phyloP scores from a whole-genome alignment of 2,113 vertebrate genomes.

The Notiomystis cincta region DNA sequence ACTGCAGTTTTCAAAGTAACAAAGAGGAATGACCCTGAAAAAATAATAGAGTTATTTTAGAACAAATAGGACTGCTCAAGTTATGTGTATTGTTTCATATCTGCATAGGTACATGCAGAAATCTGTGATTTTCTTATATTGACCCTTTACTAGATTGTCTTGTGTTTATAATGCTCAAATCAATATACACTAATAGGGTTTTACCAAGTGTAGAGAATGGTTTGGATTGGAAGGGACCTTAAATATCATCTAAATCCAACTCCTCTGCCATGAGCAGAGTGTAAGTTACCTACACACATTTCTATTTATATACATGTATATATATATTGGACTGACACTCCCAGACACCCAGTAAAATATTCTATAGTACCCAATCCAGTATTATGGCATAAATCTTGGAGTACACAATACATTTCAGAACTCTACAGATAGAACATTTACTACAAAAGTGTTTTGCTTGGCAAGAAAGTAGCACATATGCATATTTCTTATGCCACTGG shows the following conservation, averaged over 20 bases:
- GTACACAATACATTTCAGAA: background rate
- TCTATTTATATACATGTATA: background rate
- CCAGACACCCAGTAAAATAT: background rate
- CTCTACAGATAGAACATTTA: background rate
- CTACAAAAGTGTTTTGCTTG: constrained; percentile 24
- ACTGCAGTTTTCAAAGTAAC: background rate
- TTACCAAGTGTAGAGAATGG: background rate
- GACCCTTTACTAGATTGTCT: background rate
- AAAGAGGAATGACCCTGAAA: background rate
- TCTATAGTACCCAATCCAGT: background rate
- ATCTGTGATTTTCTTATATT: background rate
- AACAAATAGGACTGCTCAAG: background rate
- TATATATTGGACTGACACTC: background rate
- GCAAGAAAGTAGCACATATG: background rate
- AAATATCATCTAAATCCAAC: background rate
- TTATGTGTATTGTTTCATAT: background rate
- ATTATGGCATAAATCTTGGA: background rate
- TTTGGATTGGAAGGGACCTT: background rate
- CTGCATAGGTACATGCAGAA: background rate
- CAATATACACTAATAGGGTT: background rate
- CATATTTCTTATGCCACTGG: constrained; percentile 24
- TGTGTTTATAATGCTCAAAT: background rate
- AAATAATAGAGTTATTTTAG: background rate
- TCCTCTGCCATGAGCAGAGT: background rate
- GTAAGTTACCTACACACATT: background rate